Base-by-base conservation (phyloP, 1,140 invertebrate genomes). In the Euura lappo region DNA sequence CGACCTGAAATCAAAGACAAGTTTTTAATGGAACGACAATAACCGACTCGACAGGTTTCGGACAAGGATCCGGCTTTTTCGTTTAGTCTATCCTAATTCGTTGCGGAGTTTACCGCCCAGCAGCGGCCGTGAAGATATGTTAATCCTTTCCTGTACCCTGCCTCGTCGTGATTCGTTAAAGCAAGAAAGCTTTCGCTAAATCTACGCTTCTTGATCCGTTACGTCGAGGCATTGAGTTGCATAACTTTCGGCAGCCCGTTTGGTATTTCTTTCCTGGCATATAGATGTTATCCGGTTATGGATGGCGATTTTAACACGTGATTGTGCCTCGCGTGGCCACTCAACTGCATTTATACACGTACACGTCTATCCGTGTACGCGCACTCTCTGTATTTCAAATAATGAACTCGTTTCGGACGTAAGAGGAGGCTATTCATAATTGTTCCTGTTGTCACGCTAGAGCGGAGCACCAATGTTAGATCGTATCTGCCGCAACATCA, bases 1-100 rank as follows among this genome's bases (percentile, higher is more conserved):
- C 81, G 65, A 70, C 75, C 85, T 86, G 69, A 64, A 84, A 82
- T 44, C 69, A 28, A 75, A 71, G 51, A 28, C 0, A 72, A 65
- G 45, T 70, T 45, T 66, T 46, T 47, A 47, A 13, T 13, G 11
- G 43, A 10, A 60, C 65, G 3, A 71, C 46, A 13, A 71, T 28
- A 60, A 44, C 11, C 8, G 68, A 72, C 51, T 28, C 64, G 44
- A 11, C 46, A 71, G 3, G 42, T 44, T 4, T 68, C 45, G 46
- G 47, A 43, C 44, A 42, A 28, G 28, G 28, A 28, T 28, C 28
- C 28, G 28, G 28, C 28, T 28, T 28, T 28, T 1, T 28, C 28
- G 28, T 28, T 28, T 28, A 28, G 28, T 28, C 28, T 28, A 28
- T 28, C 28, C 28, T 28, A 28, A 28, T 28, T 28, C 28, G 28